Base-by-base conservation (phyloP, 2,113 vertebrate species). In the Pelobates fuscus region DNA sequence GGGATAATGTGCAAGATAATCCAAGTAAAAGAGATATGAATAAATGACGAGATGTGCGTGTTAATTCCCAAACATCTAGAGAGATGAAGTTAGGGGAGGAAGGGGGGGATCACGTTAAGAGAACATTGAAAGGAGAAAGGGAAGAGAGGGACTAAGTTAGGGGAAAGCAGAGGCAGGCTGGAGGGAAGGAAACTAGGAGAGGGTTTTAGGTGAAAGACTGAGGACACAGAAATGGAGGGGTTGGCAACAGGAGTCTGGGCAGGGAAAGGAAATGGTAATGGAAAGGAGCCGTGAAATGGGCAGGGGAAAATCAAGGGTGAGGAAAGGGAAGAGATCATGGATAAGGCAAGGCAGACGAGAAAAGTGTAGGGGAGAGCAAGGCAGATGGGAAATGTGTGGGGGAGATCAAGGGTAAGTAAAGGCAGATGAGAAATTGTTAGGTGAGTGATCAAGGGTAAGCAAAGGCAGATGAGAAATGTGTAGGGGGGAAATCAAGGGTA, bases 21-120 rank as follows among this genome's bases (percentile, higher is more conserved):
- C 30, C 62, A 54, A 70, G 70, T 74, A 66, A 74, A 64, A 73
- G 27, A 60, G 18, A 61, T 44, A 74, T 74, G 71, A 74, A 74
- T 74, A 66, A 74, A 74, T 74, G 32, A 74, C 20, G 37, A 74
- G 62, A 62, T 27, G 71, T 58, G 71, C 15, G 61, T 6, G 66
- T 74, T 17, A 65, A 74, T 58, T 74, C 71, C 62, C 71, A 49
- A 14, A n/a, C 49, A 65, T 65, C 21, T 23, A 27, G 46, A 74
- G 71, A 49, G 32, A 49, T 23, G 17, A 20, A 15, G 29, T n/a
- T 2, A 23, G 58, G 5, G 24, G 21, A 17, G n/a, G 52, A 8
- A 8, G 52, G 11, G 20, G 52, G 52, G 20, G 52, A 23, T 55
- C n/a, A 55, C 5, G n/a, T 2, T 5, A 18, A 26, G 18, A 1